Conservation (phyloP, 1,140 invertebrate genomes). For the Ips nitidus region DNA sequence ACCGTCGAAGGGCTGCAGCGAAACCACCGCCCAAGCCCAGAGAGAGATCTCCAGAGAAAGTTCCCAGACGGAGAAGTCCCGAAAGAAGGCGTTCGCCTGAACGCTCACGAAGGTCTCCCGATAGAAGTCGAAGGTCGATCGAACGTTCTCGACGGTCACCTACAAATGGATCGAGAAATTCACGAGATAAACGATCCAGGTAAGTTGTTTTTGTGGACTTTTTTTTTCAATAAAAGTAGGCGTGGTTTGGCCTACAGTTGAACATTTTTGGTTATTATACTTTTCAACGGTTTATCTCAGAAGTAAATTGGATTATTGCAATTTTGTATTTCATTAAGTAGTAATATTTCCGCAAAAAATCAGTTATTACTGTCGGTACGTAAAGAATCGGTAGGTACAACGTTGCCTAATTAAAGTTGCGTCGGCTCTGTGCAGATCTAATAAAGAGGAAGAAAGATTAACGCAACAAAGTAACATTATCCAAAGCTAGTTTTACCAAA, state of each 20-base stretch:
- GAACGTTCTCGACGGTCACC: conserved; percentile 2
- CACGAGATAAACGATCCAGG: conserved; percentile 22
- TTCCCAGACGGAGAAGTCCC: background rate
- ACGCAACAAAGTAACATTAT: too few relatives aligned
- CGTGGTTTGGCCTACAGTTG: background rate
- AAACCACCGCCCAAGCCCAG: background rate
- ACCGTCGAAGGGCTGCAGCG: background rate
- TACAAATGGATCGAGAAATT: conserved; percentile 9
- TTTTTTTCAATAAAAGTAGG: background rate
- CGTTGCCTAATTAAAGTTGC: too few relatives aligned
- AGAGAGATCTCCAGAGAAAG: conserved; percentile 27
- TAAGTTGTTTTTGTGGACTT: conserved; percentile 1
- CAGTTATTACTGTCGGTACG: too few relatives aligned
- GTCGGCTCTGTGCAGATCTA: too few relatives aligned
- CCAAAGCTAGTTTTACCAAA: too few relatives aligned
- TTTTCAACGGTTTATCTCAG: too few relatives aligned
- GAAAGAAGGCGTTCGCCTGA: conserved; percentile 8
- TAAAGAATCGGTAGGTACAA: too few relatives aligned
- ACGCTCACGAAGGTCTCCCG: conserved; percentile 4
- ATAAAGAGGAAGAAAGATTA: too few relatives aligned
- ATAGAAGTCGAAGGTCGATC: background rate
- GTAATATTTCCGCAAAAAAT: too few relatives aligned
- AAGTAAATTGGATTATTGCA: too few relatives aligned
- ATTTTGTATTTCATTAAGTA: too few relatives aligned
- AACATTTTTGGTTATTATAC: background rate